Evolutionary conservation across 92 coral and sea anemone genomes (phyloP).

Genomic region (Palythoa heliodiscus): DNA sequence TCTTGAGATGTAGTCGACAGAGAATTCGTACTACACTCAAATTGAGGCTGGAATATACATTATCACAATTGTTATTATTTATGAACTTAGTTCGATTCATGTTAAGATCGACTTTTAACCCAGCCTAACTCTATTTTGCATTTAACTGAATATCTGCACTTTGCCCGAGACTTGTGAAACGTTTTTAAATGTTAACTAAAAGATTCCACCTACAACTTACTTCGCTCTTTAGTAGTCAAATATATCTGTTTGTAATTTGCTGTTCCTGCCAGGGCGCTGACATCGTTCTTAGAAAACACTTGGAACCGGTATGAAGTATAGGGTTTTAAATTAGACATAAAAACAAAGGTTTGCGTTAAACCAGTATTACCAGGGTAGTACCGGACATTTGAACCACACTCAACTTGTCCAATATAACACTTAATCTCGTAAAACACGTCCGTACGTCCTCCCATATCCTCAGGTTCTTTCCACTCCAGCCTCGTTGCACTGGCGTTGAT

Average conservation of each 20-base stretch:
- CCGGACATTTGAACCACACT: neutral
- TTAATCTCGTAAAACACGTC: conserved; percentile 22
- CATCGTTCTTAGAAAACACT: conserved; percentile 16
- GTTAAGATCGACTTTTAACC: too few species aligned
- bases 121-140: too few species aligned
- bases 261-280: neutral
- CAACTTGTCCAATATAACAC: neutral
- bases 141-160: too few species aligned
- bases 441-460: conserved; percentile 19
- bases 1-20: too few species aligned
- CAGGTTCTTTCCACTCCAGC: conserved; percentile 4
- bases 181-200: too few species aligned
- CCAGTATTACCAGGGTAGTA: conserved; percentile 1
- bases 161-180: too few species aligned
- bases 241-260: neutral
- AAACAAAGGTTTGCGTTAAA: neutral
- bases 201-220: neutral
- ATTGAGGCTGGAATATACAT: too few species aligned
- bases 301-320: conserved; percentile 3
- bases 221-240: neutral
- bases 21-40: too few species aligned
- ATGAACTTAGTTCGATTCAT: too few species aligned
- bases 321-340: conserved; percentile 5
- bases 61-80: too few species aligned
- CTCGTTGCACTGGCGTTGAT: conserved; percentile 10